A percentile compares a stretch with the other conserved stretches of the same genome.
Conservation (phyloP, 2,888 invertebrate genomes). For the Hypena proboscidalis region DNA sequence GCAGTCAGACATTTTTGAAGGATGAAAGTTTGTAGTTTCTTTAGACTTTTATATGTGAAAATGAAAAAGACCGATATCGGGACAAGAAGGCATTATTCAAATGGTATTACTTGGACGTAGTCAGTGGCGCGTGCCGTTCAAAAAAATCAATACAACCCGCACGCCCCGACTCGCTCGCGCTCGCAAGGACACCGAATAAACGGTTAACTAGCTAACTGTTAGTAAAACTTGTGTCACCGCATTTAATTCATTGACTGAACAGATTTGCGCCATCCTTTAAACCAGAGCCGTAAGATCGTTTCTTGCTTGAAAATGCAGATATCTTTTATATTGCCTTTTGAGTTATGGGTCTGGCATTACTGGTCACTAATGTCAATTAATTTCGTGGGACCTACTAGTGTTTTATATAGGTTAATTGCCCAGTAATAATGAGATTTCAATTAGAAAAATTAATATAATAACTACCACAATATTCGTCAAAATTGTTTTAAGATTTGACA, state of each 20-base stretch:
- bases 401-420: no score
- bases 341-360: no score
- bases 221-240: slow-evolving; percentile 47
- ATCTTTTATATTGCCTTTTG: no score
- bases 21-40: slow-evolving; percentile 8
- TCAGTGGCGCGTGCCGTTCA: slow-evolving; percentile 60
- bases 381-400: no score
- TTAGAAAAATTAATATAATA: no score
- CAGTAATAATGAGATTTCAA: no score
- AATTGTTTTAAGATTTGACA: no score
- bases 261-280: no score
- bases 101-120: slow-evolving; percentile 57
- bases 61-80: slow-evolving; percentile 32
- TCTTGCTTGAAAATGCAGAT: not conserved
- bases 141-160: slow-evolving; percentile 75
- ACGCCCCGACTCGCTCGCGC: slow-evolving; percentile 57
- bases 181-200: slow-evolving; percentile 62
- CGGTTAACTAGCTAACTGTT: slow-evolving; percentile 52
- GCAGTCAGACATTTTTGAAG: no score
- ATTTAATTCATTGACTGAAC: slow-evolving; percentile 21
- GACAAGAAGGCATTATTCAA: slow-evolving; percentile 58
- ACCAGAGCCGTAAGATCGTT: no score
- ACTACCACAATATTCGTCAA: no score
- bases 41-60: slow-evolving; percentile 19
- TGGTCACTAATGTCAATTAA: no score